Conservation (phyloP, 2,888 invertebrate genomes). For the Chrysolina haemoptera region DNA sequence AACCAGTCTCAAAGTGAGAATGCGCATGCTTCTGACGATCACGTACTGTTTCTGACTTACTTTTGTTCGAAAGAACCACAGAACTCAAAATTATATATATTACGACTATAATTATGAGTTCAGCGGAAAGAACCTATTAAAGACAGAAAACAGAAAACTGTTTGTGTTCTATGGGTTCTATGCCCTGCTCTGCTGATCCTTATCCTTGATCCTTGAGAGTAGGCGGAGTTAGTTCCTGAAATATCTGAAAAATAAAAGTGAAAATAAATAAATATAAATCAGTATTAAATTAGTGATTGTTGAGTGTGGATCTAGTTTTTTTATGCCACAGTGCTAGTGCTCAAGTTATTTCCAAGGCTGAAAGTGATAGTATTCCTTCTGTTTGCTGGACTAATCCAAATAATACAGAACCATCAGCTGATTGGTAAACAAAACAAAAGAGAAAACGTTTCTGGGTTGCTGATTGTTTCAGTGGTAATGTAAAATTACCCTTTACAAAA, state of each 20-base stretch:
- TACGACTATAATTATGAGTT: no score
- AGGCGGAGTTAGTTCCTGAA: background rate
- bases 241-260: background rate
- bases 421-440: slow-evolving; percentile 16
- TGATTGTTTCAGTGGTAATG: slow-evolving; percentile 37
- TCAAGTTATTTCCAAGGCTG: background rate
- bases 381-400: background rate
- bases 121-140: no score
- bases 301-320: background rate
- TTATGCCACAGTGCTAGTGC: background rate
- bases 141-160: no score
- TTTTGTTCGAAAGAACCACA: no score
- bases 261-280: background rate
- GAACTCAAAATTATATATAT: no score
- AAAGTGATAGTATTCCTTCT: background rate
- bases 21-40: no score
- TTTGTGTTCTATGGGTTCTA: no score
- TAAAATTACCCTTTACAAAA: slow-evolving; percentile 36
- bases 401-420: slow-evolving; percentile 8
- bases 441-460: background rate
- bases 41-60: no score
- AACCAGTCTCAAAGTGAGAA: no score
- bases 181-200: no score
- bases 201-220: background rate
- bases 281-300: background rate